Evolutionary conservation across 2,113 vertebrate species (phyloP).

Genomic region (Tenrec ecaudatus): DNA sequence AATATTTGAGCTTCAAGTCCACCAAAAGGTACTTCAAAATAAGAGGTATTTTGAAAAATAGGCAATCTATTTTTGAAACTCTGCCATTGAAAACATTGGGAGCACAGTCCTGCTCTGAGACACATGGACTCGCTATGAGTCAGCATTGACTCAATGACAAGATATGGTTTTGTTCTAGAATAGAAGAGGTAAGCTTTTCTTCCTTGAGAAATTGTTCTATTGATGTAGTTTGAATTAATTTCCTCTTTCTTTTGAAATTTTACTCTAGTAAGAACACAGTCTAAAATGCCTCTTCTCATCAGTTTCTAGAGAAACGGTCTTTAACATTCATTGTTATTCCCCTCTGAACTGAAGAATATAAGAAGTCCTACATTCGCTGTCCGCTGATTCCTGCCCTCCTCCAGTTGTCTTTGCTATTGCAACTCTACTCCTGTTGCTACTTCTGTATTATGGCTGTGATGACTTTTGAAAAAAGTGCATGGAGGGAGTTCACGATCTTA

Average conservation of each 20-base stretch:
- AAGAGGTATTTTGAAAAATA: too few species aligned
- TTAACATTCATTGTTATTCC: not conserved
- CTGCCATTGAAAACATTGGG: not conserved
- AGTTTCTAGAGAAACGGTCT: not conserved
- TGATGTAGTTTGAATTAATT: not conserved
- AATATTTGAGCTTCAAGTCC: not conserved
- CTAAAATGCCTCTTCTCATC: not conserved
- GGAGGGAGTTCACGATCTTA: not conserved
- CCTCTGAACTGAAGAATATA: not conserved
- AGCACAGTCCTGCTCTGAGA: not conserved
- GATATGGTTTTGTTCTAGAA: not conserved
- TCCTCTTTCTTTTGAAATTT: not conserved
- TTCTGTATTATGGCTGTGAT: not conserved
- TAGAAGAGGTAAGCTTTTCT: not conserved
- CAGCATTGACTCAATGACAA: not conserved
- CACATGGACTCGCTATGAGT: not conserved
- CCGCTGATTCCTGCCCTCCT: not conserved
- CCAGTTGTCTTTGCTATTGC: not conserved
- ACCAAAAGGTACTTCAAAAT: not conserved
- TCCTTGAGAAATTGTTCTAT: not conserved
- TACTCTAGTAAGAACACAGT: not conserved
- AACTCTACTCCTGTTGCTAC: not conserved
- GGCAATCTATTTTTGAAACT: not conserved
- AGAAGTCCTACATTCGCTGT: not conserved
- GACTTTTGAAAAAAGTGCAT: not conserved